Evolutionary conservation across 1,140 invertebrate genomes (phyloP).

Genomic region (Conus ventricosus): DNA sequence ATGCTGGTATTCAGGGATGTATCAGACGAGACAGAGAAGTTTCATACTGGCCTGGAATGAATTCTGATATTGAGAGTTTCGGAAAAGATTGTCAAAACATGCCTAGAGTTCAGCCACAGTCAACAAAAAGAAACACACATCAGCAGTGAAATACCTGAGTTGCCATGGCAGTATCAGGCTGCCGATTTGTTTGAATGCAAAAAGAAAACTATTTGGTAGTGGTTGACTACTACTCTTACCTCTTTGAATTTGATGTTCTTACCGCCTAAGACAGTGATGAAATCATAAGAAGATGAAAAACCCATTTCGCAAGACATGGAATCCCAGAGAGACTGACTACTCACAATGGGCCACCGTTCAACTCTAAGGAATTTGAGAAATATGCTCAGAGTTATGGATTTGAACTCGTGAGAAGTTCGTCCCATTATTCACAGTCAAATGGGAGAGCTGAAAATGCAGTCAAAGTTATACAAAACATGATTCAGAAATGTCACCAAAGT

Average conservation of each 20-base stretch:
- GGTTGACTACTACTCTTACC: neutral
- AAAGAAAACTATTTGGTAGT: neutral
- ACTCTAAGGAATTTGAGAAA: neutral
- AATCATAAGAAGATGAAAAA: neutral
- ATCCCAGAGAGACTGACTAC: neutral
- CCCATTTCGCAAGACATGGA: constrained; percentile 2
- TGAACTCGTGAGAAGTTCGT: neutral
- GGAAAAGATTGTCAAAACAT: neutral
- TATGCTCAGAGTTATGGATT: neutral
- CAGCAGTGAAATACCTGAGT: neutral
- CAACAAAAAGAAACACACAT: constrained; percentile 6
- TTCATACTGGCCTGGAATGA: neutral
- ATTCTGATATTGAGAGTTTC: neutral
- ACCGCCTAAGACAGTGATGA: neutral
- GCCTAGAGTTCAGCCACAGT: neutral
- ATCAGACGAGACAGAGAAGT: constrained; percentile 4
- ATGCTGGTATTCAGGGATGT: constrained; percentile 22
- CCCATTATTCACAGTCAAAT: neutral
- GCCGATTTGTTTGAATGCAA: neutral
- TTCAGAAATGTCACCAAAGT: neutral
- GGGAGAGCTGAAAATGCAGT: neutral
- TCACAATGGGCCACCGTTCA: neutral
- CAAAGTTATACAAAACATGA: neutral
- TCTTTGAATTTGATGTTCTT: neutral
- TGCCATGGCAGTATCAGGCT: neutral